phyloP scores from a whole-genome alignment of 2,797 vertebrate genomes.

The Acanthopagrus latus region DNA sequence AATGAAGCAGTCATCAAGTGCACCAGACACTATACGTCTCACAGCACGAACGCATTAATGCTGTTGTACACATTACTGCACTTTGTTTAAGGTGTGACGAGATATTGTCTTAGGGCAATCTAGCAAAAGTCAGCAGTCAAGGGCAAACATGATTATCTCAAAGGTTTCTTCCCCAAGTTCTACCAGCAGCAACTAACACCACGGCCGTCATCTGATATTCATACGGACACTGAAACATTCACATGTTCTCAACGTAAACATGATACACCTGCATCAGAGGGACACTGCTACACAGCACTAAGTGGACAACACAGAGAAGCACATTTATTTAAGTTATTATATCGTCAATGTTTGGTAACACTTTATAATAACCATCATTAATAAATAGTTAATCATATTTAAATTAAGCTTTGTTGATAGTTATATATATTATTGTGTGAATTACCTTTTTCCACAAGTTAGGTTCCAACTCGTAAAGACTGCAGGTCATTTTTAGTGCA shows the following conservation, averaged over 20 bases:
- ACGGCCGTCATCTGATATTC: slow-evolving; percentile 21
- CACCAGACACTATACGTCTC: slow-evolving; percentile 5
- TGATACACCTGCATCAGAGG: slow-evolving; percentile 74
- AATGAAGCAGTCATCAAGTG: slow-evolving; percentile 13
- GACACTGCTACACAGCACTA: slow-evolving; percentile 30
- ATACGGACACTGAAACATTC: slow-evolving; percentile 55
- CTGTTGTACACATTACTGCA: neutral
- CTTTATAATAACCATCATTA: too few relatives aligned
- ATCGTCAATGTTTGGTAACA: neutral
- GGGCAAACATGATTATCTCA: slow-evolving; percentile 64
- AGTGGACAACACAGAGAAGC: neutral
- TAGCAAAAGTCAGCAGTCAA: slow-evolving; percentile 53
- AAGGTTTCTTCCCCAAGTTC: slow-evolving; percentile 26
- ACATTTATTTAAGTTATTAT: too few relatives aligned
- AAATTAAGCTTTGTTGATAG: too few relatives aligned
- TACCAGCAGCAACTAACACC: slow-evolving; percentile 42
- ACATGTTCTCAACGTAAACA: slow-evolving; percentile 42
- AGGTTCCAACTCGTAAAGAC: too few relatives aligned
- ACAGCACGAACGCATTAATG: neutral
- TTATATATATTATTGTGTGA: too few relatives aligned
- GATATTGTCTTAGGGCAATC: slow-evolving; percentile 30
- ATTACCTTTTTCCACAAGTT: too few relatives aligned
- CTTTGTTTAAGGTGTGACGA: slow-evolving; percentile 75
- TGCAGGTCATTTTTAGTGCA: too few relatives aligned
- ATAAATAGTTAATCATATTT: too few relatives aligned